phyloP scores from a whole-genome alignment of 1,140 invertebrate genomes.

The Apis mellifera region Amel_HAv3.1 CM009939.2:12003501-12004000 shows the following conservation, averaged over 20 bases:
- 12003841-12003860: constrained; percentile 44
- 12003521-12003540: background rate
- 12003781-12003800: constrained; percentile 62
- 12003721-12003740: constrained; percentile 64
- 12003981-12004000: background rate
- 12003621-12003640: constrained; percentile 47
- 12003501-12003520: constrained; percentile 32
- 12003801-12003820: constrained; percentile 59
- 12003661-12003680: constrained; percentile 9
- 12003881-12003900: constrained; percentile 43
- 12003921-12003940: constrained; percentile 40
- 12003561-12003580: background rate
- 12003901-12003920: constrained; percentile 48
- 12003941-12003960: no score
- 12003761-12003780: constrained; percentile 70
- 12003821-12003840: constrained; percentile 37
- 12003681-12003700: constrained; percentile 56
- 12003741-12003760: constrained; percentile 60
- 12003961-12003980: constrained; percentile 13
- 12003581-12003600: background rate
- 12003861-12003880: constrained; percentile 45
- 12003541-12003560: background rate
- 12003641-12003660: constrained; percentile 51
- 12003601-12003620: constrained; percentile 30
- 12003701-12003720: constrained; percentile 34